phyloP scores from a whole-genome alignment of 2,888 invertebrate species.

The Leucoma salicis region DNA sequence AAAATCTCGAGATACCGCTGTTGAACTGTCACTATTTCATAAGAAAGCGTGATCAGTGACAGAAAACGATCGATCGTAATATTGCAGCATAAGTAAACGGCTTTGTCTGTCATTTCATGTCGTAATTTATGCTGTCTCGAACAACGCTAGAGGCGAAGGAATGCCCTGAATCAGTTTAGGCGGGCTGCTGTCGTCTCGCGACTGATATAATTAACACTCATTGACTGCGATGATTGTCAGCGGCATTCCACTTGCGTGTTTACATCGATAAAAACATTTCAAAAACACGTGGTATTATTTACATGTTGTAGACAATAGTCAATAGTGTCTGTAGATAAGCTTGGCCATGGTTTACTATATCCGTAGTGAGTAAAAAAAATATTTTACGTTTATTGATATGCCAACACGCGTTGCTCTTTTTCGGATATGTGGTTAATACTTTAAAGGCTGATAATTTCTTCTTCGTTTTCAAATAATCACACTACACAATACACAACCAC shows the following conservation, averaged over 20 bases:
- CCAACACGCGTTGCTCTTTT: slow-evolving; percentile 42
- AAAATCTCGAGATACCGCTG: slow-evolving; percentile 34
- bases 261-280: slow-evolving; percentile 45
- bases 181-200: slow-evolving; percentile 51
- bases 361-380: slow-evolving; percentile 33
- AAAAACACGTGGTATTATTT: slow-evolving; percentile 44
- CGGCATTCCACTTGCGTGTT: slow-evolving; percentile 45
- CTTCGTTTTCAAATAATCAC: too few species aligned
- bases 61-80: slow-evolving; percentile 50
- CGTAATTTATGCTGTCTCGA: slow-evolving; percentile 57
- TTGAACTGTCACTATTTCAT: slow-evolving; percentile 45
- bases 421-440: slow-evolving; percentile 27
- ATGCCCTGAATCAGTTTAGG: slow-evolving; percentile 27
- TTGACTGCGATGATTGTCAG: slow-evolving; percentile 53
- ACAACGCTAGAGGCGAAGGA: slow-evolving; percentile 42
- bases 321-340: slow-evolving; percentile 30
- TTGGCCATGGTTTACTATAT: slow-evolving; percentile 35
- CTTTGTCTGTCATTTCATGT: slow-evolving; percentile 51
- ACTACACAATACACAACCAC: too few species aligned
- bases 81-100: slow-evolving; percentile 60
- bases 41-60: slow-evolving; percentile 58
- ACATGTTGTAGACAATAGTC: slow-evolving; percentile 29
- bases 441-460: too few species aligned
- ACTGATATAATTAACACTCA: slow-evolving; percentile 63
- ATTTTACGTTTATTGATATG: slow-evolving; percentile 50